phyloP scores from a whole-genome alignment of 2,113 vertebrate genomes.

The Uria aalge region DNA sequence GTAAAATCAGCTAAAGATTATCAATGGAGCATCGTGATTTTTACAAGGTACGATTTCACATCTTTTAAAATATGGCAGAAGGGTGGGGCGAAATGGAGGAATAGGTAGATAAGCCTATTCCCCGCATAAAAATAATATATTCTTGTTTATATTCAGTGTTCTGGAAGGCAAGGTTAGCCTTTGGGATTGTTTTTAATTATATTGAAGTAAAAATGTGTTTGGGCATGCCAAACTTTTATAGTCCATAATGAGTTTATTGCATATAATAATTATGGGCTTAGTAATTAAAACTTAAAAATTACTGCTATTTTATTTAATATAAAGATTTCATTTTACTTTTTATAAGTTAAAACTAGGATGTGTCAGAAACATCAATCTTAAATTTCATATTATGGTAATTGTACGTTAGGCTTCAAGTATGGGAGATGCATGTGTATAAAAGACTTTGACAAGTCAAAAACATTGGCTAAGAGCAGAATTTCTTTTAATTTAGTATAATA shows the following conservation, averaged over 20 bases:
- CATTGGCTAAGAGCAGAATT: not conserved
- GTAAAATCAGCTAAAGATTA: not conserved
- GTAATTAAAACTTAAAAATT: conserved; percentile 57
- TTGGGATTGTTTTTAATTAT: conserved; percentile 53
- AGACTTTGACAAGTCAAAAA: conserved; percentile 19
- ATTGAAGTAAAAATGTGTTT: conserved; percentile 36
- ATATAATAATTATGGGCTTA: conserved; percentile 46
- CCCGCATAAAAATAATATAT: not conserved
- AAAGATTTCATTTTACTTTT: conserved; percentile 34
- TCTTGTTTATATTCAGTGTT: not conserved
- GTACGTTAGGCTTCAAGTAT: not conserved
- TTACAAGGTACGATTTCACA: not conserved
- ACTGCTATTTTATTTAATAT: conserved; percentile 20
- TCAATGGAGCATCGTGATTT: not conserved
- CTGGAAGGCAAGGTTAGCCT: conserved; percentile 41
- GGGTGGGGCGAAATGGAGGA: not conserved
- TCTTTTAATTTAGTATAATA: not conserved
- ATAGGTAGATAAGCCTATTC: not conserved
- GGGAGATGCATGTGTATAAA: not conserved
- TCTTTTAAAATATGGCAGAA: not conserved
- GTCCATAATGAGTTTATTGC: conserved; percentile 53
- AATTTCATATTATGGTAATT: conserved; percentile 11
- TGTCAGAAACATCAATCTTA: conserved; percentile 34
- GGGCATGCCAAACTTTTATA: conserved; percentile 42
- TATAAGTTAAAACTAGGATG: not conserved